Evolutionary conservation across 2,888 invertebrate species (phyloP).

Genomic region (Eupithecia pulchellata): DNA sequence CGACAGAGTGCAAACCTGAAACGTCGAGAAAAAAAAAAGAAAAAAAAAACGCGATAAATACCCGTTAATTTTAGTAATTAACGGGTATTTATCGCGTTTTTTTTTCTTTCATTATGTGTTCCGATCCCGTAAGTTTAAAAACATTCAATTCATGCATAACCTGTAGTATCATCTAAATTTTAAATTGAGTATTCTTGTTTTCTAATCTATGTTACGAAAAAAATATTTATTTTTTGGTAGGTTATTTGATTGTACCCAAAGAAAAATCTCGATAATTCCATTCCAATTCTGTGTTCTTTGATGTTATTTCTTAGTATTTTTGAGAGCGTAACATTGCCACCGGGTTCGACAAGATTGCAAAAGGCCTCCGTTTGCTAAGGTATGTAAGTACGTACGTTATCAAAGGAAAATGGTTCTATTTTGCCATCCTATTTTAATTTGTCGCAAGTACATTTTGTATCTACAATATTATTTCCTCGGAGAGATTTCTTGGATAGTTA

Average conservation of each 20-base stretch:
- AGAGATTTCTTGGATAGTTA: background rate
- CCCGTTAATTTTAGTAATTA: too few species aligned
- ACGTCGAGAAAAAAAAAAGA: too few species aligned
- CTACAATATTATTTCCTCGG: background rate
- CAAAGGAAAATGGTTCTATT: background rate
- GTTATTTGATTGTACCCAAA: constrained; percentile 19
- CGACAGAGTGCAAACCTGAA: too few species aligned
- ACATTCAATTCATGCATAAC: background rate
- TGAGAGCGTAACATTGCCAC: constrained; percentile 42
- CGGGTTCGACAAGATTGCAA: constrained; percentile 40
- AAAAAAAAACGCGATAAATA: too few species aligned
- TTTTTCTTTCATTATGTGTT: too few species aligned
- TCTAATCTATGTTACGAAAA: too few species aligned
- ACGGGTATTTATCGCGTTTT: too few species aligned
- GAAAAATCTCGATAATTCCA: constrained; percentile 17
- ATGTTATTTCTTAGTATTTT: constrained; percentile 49
- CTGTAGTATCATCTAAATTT: background rate
- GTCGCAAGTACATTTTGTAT: background rate
- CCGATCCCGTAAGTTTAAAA: too few species aligned
- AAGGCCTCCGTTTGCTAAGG: constrained; percentile 49
- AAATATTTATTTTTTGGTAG: background rate
- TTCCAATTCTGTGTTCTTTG: constrained; percentile 34
- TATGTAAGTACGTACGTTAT: constrained; percentile 55
- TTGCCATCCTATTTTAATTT: constrained; percentile 47
- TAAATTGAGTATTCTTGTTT: too few species aligned